Base-by-base conservation (phyloP, 2,113 vertebrate genomes). In the Dipodomys spectabilis region DNA sequence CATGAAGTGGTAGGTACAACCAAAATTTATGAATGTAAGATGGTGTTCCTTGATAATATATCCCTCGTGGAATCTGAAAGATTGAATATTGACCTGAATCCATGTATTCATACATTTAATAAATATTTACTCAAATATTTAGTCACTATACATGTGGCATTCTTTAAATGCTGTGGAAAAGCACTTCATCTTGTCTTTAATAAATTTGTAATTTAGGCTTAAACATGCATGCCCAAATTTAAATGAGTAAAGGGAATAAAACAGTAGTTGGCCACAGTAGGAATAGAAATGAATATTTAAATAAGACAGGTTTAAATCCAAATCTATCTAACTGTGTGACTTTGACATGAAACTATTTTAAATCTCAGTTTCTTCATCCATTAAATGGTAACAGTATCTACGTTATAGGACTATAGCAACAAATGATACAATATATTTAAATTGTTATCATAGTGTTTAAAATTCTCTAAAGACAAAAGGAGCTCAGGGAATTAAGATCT, bases 51-150 rank as follows among this genome's bases (percentile, higher is more conserved):
- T 83, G 94, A 72, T 83, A 93, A 32, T 4, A 68, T 86, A 89
- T 57, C 19, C 12, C 30, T 90, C 88, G 49, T 90, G n/a, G 20
- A 27, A 44, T 87, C 67, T 78, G 71, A 90, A 84, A 86, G 11
- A n/a, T 68, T 93, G 92, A 92, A 81, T 3, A 57, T 64, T 89
- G 57, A 81, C 64, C 35, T 80, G 3, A 35, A 60, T 87, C 16
- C 32, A 91, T 89, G 94, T 89, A 90, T 78, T 87, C 84, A 81
- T 77, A n/a, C 35, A 90, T 80, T 90, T 85, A 69, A 82, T 82
- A 87, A 90, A 90, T 88, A 90, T 92, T 87, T 95, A 87, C 90
- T 92, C 16, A 86, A 30, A 39, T 39, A 39, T 39, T 39, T 28
- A 92, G n/a, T 23, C 65, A 90, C 35, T 84, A 20, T 89, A 32